Base-by-base conservation (phyloP, 1,140 invertebrate species). In the Lasioglossum baleicum region DNA sequence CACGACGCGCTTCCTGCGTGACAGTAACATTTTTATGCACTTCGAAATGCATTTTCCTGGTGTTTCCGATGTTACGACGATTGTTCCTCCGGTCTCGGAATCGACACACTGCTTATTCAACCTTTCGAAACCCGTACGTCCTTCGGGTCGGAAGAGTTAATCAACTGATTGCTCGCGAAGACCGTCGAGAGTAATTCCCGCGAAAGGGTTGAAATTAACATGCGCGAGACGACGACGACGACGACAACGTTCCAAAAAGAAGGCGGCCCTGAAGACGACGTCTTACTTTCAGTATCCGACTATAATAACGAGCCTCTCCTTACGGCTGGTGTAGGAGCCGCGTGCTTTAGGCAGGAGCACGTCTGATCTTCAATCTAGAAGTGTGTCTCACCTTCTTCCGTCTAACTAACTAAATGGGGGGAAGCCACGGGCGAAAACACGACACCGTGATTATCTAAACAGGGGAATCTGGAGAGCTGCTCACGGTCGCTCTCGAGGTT, bases 281-380 rank as follows among this genome's bases (percentile, higher is more conserved):
- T 73, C 76, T 79, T 35, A 73, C 76, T 66, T 65, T 44, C 69
- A 73, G 76, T 26, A 73, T 65, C 61, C 70, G 56, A 73, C 61
- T 73, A 72, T 73, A 73, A 66, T 79, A 79, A 79, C 76, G 70
- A 79, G 76, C 51, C 4, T 65, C 69, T 79, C 44, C 61, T 65
- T 73, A 17, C 48, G 22, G 51, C 51, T 40, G 6, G 1, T n/a
- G 35, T 3, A 48, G 69, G 20, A n/a, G 76, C 61, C 44, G 22
- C 51, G 69, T 73, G 70, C 76, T 79, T 66, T 72, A 72, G 42
- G 69, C 26, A 35, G 64, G 42, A 79, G 70, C 76, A 73, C 76
- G 76, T 79, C 76, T 66, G 76, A 79, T 79, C 76, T 73, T 73
- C 70, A 73, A 73, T 79, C 76, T 66, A 42, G 51, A 17, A 79